phyloP scores from a whole-genome alignment of 2,797 vertebrate species.

The Dicrostonyx torquatus region DNA sequence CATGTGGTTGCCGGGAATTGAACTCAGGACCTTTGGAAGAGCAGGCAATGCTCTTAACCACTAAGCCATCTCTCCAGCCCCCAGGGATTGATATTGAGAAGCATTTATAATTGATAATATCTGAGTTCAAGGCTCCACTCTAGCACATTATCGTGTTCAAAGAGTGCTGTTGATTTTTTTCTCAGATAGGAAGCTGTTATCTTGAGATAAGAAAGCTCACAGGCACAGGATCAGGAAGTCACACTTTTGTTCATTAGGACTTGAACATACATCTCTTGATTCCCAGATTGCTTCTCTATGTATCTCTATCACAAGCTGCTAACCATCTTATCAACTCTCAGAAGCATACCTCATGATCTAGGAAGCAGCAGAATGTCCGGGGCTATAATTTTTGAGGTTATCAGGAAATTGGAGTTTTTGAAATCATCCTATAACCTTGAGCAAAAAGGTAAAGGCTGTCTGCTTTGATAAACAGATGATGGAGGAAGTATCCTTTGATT shows the following conservation, averaged over 20 bases:
- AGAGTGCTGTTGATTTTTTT: not conserved
- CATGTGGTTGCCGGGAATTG: not conserved
- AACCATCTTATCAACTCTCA: constrained; percentile 59
- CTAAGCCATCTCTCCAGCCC: not conserved
- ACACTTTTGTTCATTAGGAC: not conserved
- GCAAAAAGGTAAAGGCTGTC: constrained; percentile 57
- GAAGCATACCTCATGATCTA: constrained; percentile 59
- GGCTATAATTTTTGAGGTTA: constrained; percentile 65
- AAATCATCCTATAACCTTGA: constrained; percentile 46
- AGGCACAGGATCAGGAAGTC: constrained; percentile 54
- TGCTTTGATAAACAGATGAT: not conserved
- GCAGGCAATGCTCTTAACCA: too few species aligned
- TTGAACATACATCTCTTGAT: not conserved
- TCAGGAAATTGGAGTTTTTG: constrained; percentile 20
- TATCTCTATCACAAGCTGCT: not conserved
- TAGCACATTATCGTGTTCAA: constrained; percentile 40
- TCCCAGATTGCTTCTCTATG: not conserved
- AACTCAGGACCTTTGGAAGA: too few species aligned
- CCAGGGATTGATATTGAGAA: constrained; percentile 37
- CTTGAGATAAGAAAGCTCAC: constrained; percentile 49
- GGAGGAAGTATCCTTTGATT: constrained; percentile 65
- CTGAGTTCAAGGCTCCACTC: constrained; percentile 17
- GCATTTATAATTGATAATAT: constrained; percentile 44
- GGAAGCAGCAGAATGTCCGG: constrained; percentile 62
- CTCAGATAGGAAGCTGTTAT: constrained; percentile 29